Evolutionary conservation across 2,797 vertebrate genomes (phyloP).

Genomic region (Falco columbarius): DNA sequence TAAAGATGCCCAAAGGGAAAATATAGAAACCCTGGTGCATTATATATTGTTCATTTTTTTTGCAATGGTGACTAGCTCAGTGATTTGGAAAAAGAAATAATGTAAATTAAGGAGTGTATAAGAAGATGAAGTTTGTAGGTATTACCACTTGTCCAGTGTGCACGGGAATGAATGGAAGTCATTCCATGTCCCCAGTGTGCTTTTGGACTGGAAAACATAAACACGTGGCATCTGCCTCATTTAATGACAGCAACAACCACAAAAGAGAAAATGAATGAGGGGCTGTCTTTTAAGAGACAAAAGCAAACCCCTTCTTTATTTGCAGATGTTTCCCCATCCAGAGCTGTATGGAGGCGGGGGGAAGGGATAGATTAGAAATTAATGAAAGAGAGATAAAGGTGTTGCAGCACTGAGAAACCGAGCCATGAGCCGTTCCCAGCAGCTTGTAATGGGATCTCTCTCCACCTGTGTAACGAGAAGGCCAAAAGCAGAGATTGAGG

Average conservation of each 20-base stretch:
- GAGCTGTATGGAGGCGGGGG: not conserved
- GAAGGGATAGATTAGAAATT: not conserved
- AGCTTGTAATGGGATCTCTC: not conserved
- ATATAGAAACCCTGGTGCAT: not conserved
- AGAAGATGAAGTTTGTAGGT: not conserved
- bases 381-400: not conserved
- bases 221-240: not conserved
- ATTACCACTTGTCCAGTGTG: not conserved
- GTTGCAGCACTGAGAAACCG: not conserved
- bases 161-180: not conserved
- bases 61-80: not conserved
- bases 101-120: not conserved
- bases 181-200: not conserved
- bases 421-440: not conserved
- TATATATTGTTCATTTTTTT: not conserved
- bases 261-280: not conserved
- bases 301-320: slow-evolving; percentile 24
- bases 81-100: not conserved
- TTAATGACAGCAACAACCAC: not conserved
- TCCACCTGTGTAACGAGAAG: not conserved
- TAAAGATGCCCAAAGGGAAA: slow-evolving; percentile 46
- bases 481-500: not conserved
- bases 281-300: not conserved
- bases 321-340: not conserved
- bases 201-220: slow-evolving; percentile 13